phyloP scores from a whole-genome alignment of 2,888 invertebrate genomes.

The Ctena decussata region DNA sequence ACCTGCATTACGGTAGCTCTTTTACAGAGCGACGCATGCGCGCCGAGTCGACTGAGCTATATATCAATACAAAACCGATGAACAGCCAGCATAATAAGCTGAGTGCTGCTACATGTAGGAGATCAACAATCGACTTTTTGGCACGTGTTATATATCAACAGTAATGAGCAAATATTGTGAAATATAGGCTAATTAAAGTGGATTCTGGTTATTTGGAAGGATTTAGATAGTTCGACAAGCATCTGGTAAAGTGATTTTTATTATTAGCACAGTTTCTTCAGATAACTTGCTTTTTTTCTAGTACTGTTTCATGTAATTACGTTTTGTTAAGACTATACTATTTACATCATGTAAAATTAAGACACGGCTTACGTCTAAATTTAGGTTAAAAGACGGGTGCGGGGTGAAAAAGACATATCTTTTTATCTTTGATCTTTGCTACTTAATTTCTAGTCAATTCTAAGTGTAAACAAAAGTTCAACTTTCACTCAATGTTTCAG shows the following conservation, averaged over 20 bases:
- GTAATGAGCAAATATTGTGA: not conserved
- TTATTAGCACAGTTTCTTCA: not conserved
- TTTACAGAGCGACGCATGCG: conserved; percentile 2
- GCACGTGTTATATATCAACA: not conserved
- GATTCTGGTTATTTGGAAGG: not conserved
- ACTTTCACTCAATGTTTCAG: too few species aligned
- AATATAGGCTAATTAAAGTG: not conserved
- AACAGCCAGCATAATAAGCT: not conserved
- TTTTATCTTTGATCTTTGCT: too few species aligned
- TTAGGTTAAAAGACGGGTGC: too few species aligned
- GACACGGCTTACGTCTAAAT: too few species aligned
- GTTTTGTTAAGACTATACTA: too few species aligned
- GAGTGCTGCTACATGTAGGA: not conserved
- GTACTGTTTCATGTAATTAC: too few species aligned
- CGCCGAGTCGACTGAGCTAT: not conserved
- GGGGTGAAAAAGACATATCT: too few species aligned
- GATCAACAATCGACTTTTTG: not conserved
- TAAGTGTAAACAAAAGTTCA: too few species aligned
- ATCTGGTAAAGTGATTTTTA: not conserved
- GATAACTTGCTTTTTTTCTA: too few species aligned
- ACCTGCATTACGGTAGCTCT: too few species aligned
- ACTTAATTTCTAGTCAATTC: too few species aligned
- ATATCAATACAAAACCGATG: not conserved
- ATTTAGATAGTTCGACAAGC: not conserved
- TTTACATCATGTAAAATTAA: too few species aligned